Base-by-base conservation (phyloP, 2,797 vertebrate species). In the Sebastes wilsoni region DNA sequence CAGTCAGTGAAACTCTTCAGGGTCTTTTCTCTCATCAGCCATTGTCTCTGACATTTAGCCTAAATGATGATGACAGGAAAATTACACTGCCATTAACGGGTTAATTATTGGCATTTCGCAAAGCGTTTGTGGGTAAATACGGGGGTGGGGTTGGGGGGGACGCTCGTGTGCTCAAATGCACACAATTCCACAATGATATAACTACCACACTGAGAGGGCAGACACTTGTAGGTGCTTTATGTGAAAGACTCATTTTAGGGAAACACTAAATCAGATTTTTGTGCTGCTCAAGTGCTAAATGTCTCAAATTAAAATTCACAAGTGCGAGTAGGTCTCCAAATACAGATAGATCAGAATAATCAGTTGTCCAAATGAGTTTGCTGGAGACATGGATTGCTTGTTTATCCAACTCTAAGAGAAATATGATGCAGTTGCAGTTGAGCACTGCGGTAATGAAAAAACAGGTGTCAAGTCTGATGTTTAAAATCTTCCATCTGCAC, bases 401-500 rank as follows among this genome's bases (percentile, higher is more conserved):
- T 67, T 80, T 46, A 69, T 83, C 28, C 16, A 72, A 52, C 71
- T 82, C 20, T 16, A 16, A 56, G 28, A 80, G 56, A 73, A 76
- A 70, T 68, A 30, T 49, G 74, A 46, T 38, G 65, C n/a, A 12
- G 64, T 46, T 73, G 76, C 27, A 77, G 16, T 46, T 18, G 60
- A 76, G 68, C 13, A 38, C 25, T 70, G 52, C 80, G 42, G 82
- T 82, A 71, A 86, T 89, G 81, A 38, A 84, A 89, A 88, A 87
- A 87, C 85, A 85, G 80, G 88, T 89, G 87, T 86, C 78, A 79
- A 75, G 70, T 81, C 77, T 60, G 79, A 86, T 82, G 74, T 60
- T 83, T 80, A 67, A 87, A 82, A 85, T 89, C 64, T 60, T 82
- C 74, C 78, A 81, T 84, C 77, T 86, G 82, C 74, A 70, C 75